Conservation (phyloP, 92 coral and sea anemone species). For the Parazoanthus atlanticus region DNA sequence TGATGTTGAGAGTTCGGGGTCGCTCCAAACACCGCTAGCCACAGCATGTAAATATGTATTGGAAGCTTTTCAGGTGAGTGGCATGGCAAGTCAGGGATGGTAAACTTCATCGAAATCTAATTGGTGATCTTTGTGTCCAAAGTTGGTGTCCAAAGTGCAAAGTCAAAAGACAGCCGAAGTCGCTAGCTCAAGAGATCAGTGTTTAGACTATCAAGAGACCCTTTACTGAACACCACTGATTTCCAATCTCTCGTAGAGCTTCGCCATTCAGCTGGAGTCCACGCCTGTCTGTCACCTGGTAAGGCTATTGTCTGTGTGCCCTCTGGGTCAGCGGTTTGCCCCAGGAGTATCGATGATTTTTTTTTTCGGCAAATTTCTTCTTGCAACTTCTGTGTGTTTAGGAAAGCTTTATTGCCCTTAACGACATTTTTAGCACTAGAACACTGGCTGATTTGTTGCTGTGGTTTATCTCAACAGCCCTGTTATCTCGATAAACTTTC, state of each 20-base stretch:
- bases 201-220: not conserved
- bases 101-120: not conserved
- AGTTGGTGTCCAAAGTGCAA: not conserved
- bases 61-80: constrained; percentile 36
- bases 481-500: too few species aligned
- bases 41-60: constrained; percentile 32
- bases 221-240: not conserved
- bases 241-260: constrained; percentile 38
- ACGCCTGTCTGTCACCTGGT: constrained; percentile 84
- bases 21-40: constrained; percentile 34
- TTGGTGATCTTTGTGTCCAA: not conserved
- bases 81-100: not conserved
- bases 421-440: too few species aligned
- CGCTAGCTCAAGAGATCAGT: not conserved
- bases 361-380: too few species aligned
- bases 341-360: too few species aligned
- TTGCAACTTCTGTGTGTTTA: too few species aligned
- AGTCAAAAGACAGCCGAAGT: not conserved
- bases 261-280: constrained; percentile 66
- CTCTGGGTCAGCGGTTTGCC: too few species aligned
- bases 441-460: too few species aligned
- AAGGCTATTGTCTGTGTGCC: not conserved
- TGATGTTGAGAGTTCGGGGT: not conserved
- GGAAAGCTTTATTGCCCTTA: too few species aligned
- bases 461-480: too few species aligned